A percentile compares a stretch with the other conserved stretches of the same genome.
Evolutionary conservation across 1,140 invertebrate genomes (phyloP).

Genomic region (Drosophila chauvacae): DNA sequence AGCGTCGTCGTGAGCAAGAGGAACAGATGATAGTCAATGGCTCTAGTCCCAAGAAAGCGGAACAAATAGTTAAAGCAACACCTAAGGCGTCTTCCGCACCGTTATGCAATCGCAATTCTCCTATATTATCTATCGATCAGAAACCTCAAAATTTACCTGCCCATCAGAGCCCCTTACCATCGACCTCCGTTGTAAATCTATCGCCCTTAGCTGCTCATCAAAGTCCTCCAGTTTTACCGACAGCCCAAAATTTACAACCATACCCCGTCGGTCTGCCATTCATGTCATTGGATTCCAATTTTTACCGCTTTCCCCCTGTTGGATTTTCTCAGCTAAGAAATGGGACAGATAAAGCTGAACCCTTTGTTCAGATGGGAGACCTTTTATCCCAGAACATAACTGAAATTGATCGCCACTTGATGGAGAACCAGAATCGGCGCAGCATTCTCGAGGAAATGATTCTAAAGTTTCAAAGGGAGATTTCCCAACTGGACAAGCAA

Average conservation of each 20-base stretch:
- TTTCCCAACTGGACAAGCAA: slow-evolving; percentile 66
- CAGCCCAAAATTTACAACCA: slow-evolving; percentile 7
- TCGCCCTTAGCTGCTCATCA: neutral
- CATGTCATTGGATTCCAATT: slow-evolving; percentile 25
- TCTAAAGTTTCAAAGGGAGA: slow-evolving; percentile 76
- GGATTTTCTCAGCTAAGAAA: neutral
- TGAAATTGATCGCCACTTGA: slow-evolving; percentile 72
- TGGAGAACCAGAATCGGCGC: slow-evolving; percentile 75
- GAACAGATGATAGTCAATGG: slow-evolving; percentile 22
- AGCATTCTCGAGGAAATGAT: slow-evolving; percentile 80
- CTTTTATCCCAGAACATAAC: slow-evolving; percentile 55
- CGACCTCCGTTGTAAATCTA: neutral
- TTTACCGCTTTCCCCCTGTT: slow-evolving; percentile 23
- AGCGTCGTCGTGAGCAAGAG: slow-evolving; percentile 40
- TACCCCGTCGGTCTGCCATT: slow-evolving; percentile 34
- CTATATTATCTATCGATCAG: neutral
- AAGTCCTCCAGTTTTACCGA: neutral
- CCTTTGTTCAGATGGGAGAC: slow-evolving; percentile 24
- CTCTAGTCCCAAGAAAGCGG: slow-evolving; percentile 21
- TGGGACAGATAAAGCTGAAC: neutral
- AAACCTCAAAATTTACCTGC: neutral
- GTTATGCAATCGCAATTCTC: neutral
- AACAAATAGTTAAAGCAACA: neutral
- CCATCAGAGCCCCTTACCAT: neutral
- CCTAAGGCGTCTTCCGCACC: neutral